A percentile compares a stretch with the other conserved stretches of the same genome.
Conservation (phyloP, 2,797 vertebrate genomes). For the Monodelphis domestica region DNA sequence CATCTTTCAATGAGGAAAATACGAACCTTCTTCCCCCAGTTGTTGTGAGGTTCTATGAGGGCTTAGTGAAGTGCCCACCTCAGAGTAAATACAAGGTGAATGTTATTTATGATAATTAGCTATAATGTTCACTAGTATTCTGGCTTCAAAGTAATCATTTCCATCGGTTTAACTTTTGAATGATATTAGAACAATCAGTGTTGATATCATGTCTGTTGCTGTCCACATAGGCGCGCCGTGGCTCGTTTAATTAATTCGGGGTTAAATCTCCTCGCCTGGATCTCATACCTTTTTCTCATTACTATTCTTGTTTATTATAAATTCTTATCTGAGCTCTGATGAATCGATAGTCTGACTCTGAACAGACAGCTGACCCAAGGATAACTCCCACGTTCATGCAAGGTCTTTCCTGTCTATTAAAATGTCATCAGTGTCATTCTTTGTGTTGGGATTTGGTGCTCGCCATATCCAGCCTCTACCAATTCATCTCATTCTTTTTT, state of each 20-base stretch:
- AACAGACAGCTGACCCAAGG: neutral
- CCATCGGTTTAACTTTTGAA: neutral
- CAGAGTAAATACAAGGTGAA: neutral
- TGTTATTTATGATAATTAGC: neutral
- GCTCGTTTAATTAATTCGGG: neutral
- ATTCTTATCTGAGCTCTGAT: neutral
- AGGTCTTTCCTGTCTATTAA: neutral
- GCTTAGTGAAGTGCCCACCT: neutral
- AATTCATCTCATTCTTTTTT: neutral
- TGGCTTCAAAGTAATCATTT: neutral
- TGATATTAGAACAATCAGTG: neutral
- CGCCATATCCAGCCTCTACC: neutral
- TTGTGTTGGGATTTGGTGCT: neutral
- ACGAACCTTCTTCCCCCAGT: neutral
- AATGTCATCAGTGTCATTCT: neutral
- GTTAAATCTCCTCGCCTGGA: neutral
- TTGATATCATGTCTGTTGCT: neutral
- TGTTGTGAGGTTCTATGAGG: neutral
- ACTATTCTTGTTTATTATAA: neutral
- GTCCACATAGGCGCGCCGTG: neutral
- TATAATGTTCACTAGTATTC: neutral
- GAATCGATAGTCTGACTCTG: neutral
- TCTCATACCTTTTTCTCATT: neutral
- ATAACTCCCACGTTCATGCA: neutral
- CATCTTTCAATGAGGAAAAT: neutral